A percentile compares a stretch with the other conserved stretches of the same genome.
Evolutionary conservation across 2,888 invertebrate species (phyloP).

Genomic region (Drosophila mayaguana): DNA sequence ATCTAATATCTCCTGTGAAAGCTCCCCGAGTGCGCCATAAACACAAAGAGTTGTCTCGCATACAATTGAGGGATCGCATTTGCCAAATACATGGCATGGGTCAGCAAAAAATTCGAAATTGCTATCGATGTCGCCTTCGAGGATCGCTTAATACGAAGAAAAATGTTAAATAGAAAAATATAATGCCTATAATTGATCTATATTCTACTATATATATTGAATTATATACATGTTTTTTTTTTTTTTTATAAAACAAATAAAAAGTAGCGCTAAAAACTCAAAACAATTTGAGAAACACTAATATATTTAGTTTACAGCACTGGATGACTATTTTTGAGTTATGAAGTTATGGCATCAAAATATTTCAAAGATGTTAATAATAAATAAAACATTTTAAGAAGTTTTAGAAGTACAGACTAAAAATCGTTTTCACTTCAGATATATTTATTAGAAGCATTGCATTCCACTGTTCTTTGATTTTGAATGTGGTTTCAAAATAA

Average conservation of each 20-base stretch:
- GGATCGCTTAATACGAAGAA: conserved; percentile 1
- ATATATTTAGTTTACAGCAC: neutral
- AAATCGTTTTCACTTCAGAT: too few relatives aligned
- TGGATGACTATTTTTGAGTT: neutral
- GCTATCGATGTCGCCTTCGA: conserved; percentile 47
- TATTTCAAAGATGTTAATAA: too few relatives aligned
- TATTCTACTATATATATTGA: too few relatives aligned
- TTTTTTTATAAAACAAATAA: conserved; percentile 1
- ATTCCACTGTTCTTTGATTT: too few relatives aligned
- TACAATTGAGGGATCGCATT: neutral
- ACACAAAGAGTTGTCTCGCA: neutral
- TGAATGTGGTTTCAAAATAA: neutral
- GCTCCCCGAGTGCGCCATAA: rapidly evolving
- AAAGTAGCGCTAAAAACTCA: neutral
- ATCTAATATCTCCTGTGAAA: neutral
- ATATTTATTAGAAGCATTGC: too few relatives aligned
- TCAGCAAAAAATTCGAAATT: conserved; percentile 8
- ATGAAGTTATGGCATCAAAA: neutral
- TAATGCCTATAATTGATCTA: too few relatives aligned
- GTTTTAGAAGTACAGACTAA: too few relatives aligned
- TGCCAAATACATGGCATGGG: conserved; percentile 25
- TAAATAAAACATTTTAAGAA: too few relatives aligned
- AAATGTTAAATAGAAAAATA: neutral
- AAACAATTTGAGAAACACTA: neutral
- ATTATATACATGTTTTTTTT: neutral